A percentile compares a stretch with the other conserved stretches of the same genome.
These are phyloP conservation scores for Bombus superbus DNA, from an alignment of 1,140 invertebrate genomes.

Conservation along the genomic window DNA sequence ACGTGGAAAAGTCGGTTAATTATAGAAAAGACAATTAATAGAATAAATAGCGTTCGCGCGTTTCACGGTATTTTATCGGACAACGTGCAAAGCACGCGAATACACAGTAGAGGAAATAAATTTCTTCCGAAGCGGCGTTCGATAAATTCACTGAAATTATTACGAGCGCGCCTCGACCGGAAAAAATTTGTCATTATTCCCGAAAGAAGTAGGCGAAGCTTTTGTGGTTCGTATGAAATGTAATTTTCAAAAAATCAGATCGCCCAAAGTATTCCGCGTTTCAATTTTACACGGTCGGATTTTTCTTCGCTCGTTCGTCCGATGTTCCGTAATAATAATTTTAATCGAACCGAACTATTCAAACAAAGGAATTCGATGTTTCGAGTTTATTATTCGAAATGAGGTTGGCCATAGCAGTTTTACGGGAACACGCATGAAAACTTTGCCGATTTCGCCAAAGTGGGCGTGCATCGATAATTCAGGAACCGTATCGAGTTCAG, in stretches of 20 bases:
- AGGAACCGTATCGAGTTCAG: slow-evolving; percentile 34
- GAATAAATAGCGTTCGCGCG: slow-evolving; percentile 22
- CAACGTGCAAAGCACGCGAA: background rate
- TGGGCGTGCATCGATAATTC: slow-evolving; percentile 46
- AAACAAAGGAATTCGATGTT: background rate
- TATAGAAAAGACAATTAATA: slow-evolving; percentile 17
- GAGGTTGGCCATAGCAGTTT: background rate
- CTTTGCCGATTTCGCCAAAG: background rate
- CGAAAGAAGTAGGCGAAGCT: background rate
- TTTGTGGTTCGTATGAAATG: background rate
- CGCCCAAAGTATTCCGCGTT: background rate
- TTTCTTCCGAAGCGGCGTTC: background rate
- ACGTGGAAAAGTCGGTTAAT: slow-evolving; percentile 8
- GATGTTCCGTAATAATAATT: background rate
- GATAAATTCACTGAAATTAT: slow-evolving; percentile 9
- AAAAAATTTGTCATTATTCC: background rate
- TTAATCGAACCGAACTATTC: background rate
- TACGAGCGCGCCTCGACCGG: background rate
- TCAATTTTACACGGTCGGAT: background rate
- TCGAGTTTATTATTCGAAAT: background rate
- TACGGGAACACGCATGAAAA: background rate
- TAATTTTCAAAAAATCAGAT: background rate
- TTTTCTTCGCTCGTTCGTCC: background rate
- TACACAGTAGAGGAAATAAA: background rate
- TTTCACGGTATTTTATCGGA: background rate